Evolutionary conservation across 2,797 vertebrate species (phyloP).

Genomic region (Sphaeramia orbicularis): DNA sequence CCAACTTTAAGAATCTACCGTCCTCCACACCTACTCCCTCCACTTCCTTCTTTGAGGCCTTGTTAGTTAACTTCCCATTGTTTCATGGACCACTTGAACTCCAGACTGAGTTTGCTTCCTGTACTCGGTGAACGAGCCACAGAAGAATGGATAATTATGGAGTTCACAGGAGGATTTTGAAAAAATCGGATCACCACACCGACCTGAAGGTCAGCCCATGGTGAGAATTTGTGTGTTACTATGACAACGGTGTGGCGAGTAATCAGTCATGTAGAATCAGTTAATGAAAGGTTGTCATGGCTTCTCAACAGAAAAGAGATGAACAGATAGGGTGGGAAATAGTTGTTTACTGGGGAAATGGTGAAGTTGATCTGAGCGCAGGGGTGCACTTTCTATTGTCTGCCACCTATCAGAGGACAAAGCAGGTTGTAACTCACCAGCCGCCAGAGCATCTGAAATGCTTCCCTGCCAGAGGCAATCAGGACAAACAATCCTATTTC

Average conservation of each 20-base stretch:
- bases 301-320: constrained; percentile 48
- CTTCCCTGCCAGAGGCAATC: constrained; percentile 66
- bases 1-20: constrained; percentile 48
- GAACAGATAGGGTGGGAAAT: constrained; percentile 44
- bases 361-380: constrained; percentile 58
- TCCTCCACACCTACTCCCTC: constrained; percentile 68
- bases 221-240: constrained; percentile 65
- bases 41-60: constrained; percentile 73
- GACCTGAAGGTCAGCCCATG: constrained; percentile 56
- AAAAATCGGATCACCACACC: constrained; percentile 46
- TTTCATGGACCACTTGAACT: constrained; percentile 67
- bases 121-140: constrained; percentile 44
- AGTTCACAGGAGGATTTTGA: constrained; percentile 50
- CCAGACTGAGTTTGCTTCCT: constrained; percentile 66
- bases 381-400: constrained; percentile 65
- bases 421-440: constrained; percentile 52
- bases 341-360: constrained; percentile 37
- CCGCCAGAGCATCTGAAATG: constrained; percentile 54
- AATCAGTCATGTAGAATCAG: constrained; percentile 63
- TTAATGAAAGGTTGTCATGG: constrained; percentile 39
- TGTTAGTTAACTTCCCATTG: constrained; percentile 71
- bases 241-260: constrained; percentile 58
- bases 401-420: constrained; percentile 61
- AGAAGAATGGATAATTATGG: constrained; percentile 65
- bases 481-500: constrained; percentile 76